phyloP scores from a whole-genome alignment of 2,888 invertebrate species.

The Leistus spinibarbis region DNA sequence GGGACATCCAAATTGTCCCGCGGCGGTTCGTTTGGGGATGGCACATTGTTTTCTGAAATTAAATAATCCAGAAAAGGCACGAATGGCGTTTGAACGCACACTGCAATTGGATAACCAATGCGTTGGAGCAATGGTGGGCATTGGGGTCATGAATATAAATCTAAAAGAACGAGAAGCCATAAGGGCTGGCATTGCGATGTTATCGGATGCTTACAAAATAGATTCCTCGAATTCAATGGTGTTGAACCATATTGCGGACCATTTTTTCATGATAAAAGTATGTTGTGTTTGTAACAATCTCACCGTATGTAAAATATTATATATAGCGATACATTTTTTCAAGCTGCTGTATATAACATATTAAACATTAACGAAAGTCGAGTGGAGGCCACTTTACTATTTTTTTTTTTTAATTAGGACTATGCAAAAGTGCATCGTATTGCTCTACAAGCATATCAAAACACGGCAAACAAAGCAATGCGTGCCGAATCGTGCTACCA shows the following conservation, averaged over 20 bases:
- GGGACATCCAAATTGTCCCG: constrained; percentile 96
- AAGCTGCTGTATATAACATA: no score
- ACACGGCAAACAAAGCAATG: constrained; percentile 99
- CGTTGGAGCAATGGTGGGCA: constrained; percentile 94
- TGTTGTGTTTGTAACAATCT: constrained; percentile 26
- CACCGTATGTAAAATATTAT: constrained; percentile 14
- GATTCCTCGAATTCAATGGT: constrained; percentile 99
- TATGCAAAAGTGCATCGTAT: constrained; percentile 95
- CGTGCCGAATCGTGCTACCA: constrained; percentile 98
- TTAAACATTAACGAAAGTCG: no score
- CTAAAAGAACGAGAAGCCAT: constrained; percentile 91
- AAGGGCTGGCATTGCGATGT: constrained; percentile 91
- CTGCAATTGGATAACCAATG: constrained; percentile 90
- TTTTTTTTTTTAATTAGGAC: constrained; percentile 64
- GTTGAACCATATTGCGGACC: constrained; percentile 97
- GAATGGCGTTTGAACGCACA: constrained; percentile 94
- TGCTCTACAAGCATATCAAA: constrained; percentile 96
- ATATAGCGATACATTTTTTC: no score
- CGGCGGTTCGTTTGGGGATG: constrained; percentile 95
- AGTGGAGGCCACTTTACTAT: no score
- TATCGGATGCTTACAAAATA: constrained; percentile 95
- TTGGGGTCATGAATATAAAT: constrained; percentile 93
- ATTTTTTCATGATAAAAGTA: constrained; percentile 98
- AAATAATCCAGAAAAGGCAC: constrained; percentile 93
- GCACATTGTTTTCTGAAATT: constrained; percentile 98